Percentiles rank a stretch among this genome's conserved stretches.
Evolutionary conservation across 2,113 vertebrate genomes (phyloP).

Genomic region (Thryonomys swinderianus): DNA sequence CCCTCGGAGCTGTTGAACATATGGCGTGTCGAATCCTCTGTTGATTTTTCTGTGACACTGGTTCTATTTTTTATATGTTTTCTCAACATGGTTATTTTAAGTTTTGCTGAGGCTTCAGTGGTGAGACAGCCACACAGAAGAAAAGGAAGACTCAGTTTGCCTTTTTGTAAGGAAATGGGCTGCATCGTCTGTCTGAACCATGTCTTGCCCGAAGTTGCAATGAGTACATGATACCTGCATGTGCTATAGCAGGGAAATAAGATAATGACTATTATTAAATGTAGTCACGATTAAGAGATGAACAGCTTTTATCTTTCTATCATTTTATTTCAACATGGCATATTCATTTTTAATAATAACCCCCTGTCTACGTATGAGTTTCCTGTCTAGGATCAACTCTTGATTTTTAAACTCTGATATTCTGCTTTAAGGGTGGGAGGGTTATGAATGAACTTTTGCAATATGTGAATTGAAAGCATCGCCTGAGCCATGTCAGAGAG

Average conservation of each 20-base stretch:
- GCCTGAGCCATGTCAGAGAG: neutral
- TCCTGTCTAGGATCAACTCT: slow-evolving; percentile 12
- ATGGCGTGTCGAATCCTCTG: slow-evolving; percentile 71
- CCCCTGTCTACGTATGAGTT: slow-evolving; percentile 50
- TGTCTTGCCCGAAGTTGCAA: slow-evolving; percentile 62
- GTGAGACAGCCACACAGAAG: slow-evolving; percentile 70
- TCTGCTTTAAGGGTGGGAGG: neutral
- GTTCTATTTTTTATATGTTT: slow-evolving; percentile 76
- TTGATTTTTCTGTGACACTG: slow-evolving; percentile 71
- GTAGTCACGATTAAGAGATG: slow-evolving; percentile 32
- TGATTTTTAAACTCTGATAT: slow-evolving; percentile 60
- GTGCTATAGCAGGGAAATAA: slow-evolving; percentile 61
- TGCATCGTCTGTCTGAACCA: slow-evolving; percentile 43
- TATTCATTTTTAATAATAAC: slow-evolving; percentile 69
- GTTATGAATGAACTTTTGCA: slow-evolving; percentile 12
- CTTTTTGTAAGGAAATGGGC: neutral
- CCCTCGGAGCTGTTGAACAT: slow-evolving; percentile 67
- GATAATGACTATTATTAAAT: slow-evolving; percentile 50
- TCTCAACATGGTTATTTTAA: slow-evolving; percentile 82
- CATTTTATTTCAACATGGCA: slow-evolving; percentile 51
- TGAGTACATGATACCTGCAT: slow-evolving; percentile 60
- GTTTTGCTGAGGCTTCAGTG: slow-evolving; percentile 75
- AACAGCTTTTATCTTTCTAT: neutral
- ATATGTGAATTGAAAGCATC: slow-evolving; percentile 4
- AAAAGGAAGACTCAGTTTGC: slow-evolving; percentile 39